Base-by-base conservation (phyloP, 2,888 invertebrate species). In the Deroplatys truncata region DNA sequence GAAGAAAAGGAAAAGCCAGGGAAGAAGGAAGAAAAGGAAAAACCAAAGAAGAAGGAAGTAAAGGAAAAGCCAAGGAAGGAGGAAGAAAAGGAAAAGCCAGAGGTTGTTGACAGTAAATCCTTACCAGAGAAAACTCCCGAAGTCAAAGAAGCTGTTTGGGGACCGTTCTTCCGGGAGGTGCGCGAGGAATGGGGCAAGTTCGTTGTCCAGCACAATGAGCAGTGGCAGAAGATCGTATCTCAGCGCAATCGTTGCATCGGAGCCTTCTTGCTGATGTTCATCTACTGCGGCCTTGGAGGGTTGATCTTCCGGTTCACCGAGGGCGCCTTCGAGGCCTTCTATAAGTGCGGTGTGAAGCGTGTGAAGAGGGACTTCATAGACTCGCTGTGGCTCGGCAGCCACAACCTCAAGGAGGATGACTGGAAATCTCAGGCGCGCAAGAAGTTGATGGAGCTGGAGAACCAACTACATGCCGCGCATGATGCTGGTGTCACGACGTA, bases 361-460 rank as follows among this genome's bases (percentile, higher is more conserved):
- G 97, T 98, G 0, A 98, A 98, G 92, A 94, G 98, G 9, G 97
- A 97, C 93, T 98, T 98, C 91, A 96, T 98, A 90, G 98, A 98
- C 92, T 95, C 95, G 90, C 94, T 98, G 84, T 98, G 98, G 98
- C 94, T 95, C 88, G 95, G 96, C 90, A 98, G 97, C 93, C 97
- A 97, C 93, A 96, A 96, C 92, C 94, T 98, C 93, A 95, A 96
- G 89, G 98, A 98, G 93, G 98, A 98, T 88, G 98, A 98, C 92
- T 98, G 98, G 98, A 98, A 98, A 92, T 96, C 97, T 20, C 94
- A 97, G 94, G 98, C 98, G 0, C 95, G 98, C 89, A 95, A 95
- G 91, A 96, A 97, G 92, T 93, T 98, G 89, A 96, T 96, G 92
- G 96, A 96, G 91, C 98, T 98, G 92, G 98, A 98, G 93, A 96